Percentiles rank a stretch among this genome's conserved stretches.
Evolutionary conservation across 2,888 invertebrate species (phyloP).

Genomic region (Rotaria sp.): DNA sequence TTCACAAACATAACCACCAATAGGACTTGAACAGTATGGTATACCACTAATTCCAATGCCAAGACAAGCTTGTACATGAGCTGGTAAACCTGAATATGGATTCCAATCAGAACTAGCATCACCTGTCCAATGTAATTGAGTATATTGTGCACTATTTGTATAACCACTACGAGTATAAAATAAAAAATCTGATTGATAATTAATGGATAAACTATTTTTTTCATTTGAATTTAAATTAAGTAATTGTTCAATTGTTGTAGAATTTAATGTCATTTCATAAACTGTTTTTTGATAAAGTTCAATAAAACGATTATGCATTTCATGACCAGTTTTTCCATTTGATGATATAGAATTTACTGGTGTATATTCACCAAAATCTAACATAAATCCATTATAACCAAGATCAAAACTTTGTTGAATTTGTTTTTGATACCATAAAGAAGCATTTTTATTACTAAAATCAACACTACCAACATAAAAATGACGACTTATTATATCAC

Average conservation of each 20-base stretch:
- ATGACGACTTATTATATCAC: constrained; percentile 25
- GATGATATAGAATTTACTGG: constrained; percentile 31
- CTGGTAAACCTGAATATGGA: constrained; percentile 34
- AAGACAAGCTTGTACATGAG: constrained; percentile 39
- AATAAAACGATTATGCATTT: constrained; percentile 38
- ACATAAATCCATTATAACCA: constrained; percentile 38
- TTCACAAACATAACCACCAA: constrained; percentile 39
- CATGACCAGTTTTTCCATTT: constrained; percentile 28
- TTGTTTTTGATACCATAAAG: constrained; percentile 33
- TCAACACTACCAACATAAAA: constrained; percentile 37
- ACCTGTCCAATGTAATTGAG: constrained; percentile 40
- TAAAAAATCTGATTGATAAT: constrained; percentile 35
- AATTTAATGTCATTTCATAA: constrained; percentile 23
- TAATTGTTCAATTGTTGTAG: not conserved
- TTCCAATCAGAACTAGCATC: constrained; percentile 40
- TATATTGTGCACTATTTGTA: constrained; percentile 26
- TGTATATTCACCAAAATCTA: constrained; percentile 41
- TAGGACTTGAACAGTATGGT: constrained; percentile 37
- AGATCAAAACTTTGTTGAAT: constrained; percentile 34
- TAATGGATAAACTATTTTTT: not conserved
- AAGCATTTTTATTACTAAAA: constrained; percentile 35
- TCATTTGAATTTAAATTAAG: constrained; percentile 23
- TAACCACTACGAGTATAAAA: constrained; percentile 37
- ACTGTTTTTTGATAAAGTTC: constrained; percentile 38
- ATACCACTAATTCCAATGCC: constrained; percentile 37